Conservation (phyloP, 1,140 invertebrate genomes). For the Lethocerus indicus region DNA sequence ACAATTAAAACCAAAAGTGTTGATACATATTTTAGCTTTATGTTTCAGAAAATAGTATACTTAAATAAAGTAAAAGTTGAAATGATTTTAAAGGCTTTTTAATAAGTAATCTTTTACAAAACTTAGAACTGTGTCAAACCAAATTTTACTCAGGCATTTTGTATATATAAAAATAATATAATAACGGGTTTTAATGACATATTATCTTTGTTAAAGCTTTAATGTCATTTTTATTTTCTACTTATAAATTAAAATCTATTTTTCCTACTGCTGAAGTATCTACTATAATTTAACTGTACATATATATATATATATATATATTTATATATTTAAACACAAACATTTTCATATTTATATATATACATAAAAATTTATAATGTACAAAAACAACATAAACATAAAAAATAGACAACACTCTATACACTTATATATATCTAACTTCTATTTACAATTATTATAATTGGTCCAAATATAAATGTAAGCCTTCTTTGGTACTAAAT, state of each 20-base stretch:
- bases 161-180: no score
- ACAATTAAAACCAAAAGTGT: no score
- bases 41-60: no score
- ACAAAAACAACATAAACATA: conserved; percentile 3
- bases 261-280: conserved; percentile 5
- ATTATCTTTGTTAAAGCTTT: conserved; percentile 8
- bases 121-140: no score
- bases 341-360: conserved; percentile 1
- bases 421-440: neutral
- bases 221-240: conserved; percentile 4
- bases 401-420: conserved; percentile 7
- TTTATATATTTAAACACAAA: conserved; percentile 3
- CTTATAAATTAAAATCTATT: conserved; percentile 8
- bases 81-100: no score
- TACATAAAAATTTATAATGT: conserved; percentile 1
- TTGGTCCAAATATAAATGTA: conserved; percentile 6
- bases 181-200: no score
- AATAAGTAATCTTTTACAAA: no score
- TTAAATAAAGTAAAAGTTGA: no score
- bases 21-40: no score
- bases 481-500: neutral
- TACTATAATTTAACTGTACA: conserved; percentile 8
- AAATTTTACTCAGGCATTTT: no score
- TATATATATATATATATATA: conserved; percentile 6
- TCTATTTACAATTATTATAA: neutral